Base-by-base conservation (phyloP, 2,113 vertebrate genomes). In the Hystrix brachyura region DNA sequence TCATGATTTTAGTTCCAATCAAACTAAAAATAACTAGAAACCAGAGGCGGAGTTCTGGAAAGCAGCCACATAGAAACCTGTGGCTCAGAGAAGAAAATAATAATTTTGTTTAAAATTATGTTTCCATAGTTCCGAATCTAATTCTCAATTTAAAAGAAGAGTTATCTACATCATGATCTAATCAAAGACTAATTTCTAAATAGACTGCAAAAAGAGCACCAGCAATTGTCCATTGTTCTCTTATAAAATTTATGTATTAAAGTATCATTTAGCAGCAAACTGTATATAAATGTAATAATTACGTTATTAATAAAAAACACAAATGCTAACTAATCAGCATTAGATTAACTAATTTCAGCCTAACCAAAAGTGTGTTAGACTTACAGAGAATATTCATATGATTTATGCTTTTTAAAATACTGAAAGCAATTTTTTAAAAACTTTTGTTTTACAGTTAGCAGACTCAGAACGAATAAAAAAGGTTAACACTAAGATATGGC, bases 21-120 rank as follows among this genome's bases (percentile, higher is more conserved):
- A 95, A 84, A 84, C 53, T 87, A 91, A 76, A 94, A 83, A 29
- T 86, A 96, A 74, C 8, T 12, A 87, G 23, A 95, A 90, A 87
- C 38, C 6, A 84, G 29, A 95, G 15, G 19, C 62, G 18, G 17
- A 78, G 64, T 72, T 92, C 64, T 43, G 6, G 51, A 94, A 94
- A 97, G 51, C 51, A 64, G 79, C 21, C 48, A 86, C 60, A 91
- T 0, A 82, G 29, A 95, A 92, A 95, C 4, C 4, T 76, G 7
- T 88, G 14, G 14, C n/a, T 84, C 25, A 72, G 55, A 43, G 43
- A 90, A 43, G 12, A 89, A 27, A 95, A 83, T 4, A 51, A 59
- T 2, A 95, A 48, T 67, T 87, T 32, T 59, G 15, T 94, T 90
- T 78, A 95, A 95, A 92, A 79, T 87, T 67, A 78, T 48, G 3